Conservation (phyloP, 2,113 vertebrate genomes). For the Misgurnus anguillicaudatus region DNA sequence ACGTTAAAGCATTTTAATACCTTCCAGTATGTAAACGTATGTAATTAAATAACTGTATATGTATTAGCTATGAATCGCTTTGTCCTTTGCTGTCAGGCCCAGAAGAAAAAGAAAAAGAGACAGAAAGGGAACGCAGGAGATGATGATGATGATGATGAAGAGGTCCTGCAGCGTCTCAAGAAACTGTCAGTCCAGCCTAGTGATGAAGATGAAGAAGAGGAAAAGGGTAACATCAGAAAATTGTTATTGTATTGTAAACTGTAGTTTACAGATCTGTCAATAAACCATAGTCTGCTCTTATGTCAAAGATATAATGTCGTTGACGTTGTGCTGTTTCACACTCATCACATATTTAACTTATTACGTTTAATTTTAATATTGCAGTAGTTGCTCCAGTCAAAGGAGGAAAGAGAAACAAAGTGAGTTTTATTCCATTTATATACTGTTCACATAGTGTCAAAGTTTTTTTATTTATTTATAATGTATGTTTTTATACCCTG, state of each 20-base stretch:
- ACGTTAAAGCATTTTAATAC: not conserved
- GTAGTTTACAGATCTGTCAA: no score
- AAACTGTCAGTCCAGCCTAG: conserved; percentile 82
- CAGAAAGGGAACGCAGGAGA: conserved; percentile 78
- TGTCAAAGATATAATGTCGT: no score
- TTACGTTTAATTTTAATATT: conserved; percentile 1
- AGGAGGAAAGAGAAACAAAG: conserved; percentile 73
- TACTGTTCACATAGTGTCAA: not conserved
- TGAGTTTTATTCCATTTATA: conserved; percentile 44
- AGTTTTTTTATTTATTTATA: not conserved
- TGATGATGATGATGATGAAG: conserved; percentile 73
- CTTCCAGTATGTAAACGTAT: not conserved
- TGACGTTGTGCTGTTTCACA: no score
- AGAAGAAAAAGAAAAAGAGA: conserved; percentile 83
- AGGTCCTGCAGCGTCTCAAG: conserved; percentile 80
- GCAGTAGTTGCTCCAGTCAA: conserved; percentile 62
- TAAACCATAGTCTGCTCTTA: no score
- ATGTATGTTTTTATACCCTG: conserved; percentile 1
- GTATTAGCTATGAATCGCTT: not conserved
- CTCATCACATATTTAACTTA: not conserved
- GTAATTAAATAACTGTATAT: not conserved
- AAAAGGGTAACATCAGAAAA: conserved; percentile 40
- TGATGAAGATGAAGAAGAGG: conserved; percentile 75
- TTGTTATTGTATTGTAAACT: not conserved
- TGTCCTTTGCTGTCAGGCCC: conserved; percentile 57